These are phyloP conservation scores for Steatocranus sp. DNA, from an alignment of 2,797 vertebrate genomes.

Conservation along the genomic window DNA sequence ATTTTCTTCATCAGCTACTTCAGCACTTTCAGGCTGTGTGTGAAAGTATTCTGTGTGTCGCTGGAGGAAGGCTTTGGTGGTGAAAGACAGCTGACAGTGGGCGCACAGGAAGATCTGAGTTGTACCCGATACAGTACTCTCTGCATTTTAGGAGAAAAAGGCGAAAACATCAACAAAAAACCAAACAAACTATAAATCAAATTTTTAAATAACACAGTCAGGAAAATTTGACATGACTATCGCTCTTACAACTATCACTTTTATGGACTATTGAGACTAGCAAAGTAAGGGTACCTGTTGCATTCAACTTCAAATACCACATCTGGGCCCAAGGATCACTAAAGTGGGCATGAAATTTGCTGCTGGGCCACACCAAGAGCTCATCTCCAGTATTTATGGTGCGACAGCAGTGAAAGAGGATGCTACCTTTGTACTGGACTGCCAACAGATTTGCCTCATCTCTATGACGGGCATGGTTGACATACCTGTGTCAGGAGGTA, in stretches of 20 bases:
- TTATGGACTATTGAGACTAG: not conserved
- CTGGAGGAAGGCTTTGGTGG: constrained; percentile 71
- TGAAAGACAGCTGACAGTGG: constrained; percentile 71
- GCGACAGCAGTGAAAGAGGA: constrained; percentile 90
- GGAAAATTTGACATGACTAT: not conserved
- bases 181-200: not conserved
- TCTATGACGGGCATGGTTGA: constrained; percentile 86
- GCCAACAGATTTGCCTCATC: constrained; percentile 90
- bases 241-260: not conserved
- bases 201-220: not conserved
- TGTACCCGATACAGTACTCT: not conserved
- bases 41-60: constrained; percentile 65
- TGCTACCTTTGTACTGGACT: constrained; percentile 87
- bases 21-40: not conserved
- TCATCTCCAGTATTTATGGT: constrained; percentile 85
- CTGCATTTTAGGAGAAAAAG: constrained; percentile 27
- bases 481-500: constrained; percentile 74
- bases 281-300: constrained; percentile 43
- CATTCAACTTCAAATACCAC: constrained; percentile 63
- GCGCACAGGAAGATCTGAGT: constrained; percentile 62
- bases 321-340: constrained; percentile 66
- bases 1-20: constrained; percentile 3
- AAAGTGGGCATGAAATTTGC: constrained; percentile 71
- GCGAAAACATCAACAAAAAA: not conserved
- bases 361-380: constrained; percentile 91